phyloP scores from a whole-genome alignment of 2,797 vertebrate genomes.

The Stomatorhinus walkeri region DNA sequence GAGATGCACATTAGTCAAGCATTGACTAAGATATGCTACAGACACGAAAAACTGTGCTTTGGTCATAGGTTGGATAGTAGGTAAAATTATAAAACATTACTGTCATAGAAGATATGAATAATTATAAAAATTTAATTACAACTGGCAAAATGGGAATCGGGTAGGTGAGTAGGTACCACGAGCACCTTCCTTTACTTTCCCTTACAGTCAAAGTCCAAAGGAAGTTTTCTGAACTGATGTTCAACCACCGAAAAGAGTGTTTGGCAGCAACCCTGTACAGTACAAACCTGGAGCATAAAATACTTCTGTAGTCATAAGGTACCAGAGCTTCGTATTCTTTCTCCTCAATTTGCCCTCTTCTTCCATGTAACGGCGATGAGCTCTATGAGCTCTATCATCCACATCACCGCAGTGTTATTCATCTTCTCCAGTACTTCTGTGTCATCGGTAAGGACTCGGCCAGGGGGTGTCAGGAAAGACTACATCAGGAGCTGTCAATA shows the following conservation, averaged over 20 bases:
- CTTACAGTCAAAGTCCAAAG: not conserved
- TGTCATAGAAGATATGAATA: not conserved
- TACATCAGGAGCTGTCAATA: too few relatives aligned
- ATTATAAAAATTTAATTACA: not conserved
- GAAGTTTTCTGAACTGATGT: not conserved
- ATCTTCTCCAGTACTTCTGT: too few relatives aligned
- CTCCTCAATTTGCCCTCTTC: too few relatives aligned
- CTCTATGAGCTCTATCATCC: too few relatives aligned
- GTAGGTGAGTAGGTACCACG: not conserved
- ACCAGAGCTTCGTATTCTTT: too few relatives aligned
- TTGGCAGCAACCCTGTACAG: not conserved
- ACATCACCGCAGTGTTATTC: too few relatives aligned
- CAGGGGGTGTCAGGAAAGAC: too few relatives aligned
- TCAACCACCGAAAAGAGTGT: not conserved
- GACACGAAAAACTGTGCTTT: not conserved
- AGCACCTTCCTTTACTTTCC: not conserved
- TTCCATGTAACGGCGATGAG: too few relatives aligned
- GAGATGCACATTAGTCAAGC: not conserved
- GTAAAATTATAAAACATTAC: not conserved
- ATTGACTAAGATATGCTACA: not conserved
- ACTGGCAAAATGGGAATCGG: not conserved
- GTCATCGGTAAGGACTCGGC: too few relatives aligned
- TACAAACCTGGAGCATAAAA: not conserved
- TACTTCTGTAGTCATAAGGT: not conserved
- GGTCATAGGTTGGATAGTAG: not conserved